Evolutionary conservation across 2,797 vertebrate genomes (phyloP).

Genomic region (Phoebastria nigripes): DNA sequence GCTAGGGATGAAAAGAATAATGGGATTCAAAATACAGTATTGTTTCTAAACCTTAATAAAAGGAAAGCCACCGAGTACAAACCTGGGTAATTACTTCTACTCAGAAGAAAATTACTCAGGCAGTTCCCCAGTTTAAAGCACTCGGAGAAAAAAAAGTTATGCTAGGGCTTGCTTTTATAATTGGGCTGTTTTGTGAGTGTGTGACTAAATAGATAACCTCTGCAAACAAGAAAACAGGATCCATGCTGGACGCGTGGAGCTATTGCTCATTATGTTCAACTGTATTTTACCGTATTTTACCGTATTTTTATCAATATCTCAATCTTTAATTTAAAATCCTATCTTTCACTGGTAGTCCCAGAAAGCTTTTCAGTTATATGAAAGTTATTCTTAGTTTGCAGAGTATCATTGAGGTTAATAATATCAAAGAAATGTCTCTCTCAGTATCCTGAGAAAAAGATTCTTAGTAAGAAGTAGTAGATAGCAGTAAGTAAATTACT

Average conservation of each 20-base stretch:
- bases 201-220: background rate
- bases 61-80: background rate
- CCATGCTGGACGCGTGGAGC: accelerated
- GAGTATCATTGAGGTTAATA: background rate
- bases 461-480: background rate
- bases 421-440: background rate
- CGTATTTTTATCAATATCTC: background rate
- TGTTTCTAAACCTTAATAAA: constrained; percentile 5
- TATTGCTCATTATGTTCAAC: background rate
- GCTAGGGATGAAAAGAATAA: background rate
- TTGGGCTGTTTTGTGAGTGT: background rate
- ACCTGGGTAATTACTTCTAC: background rate
- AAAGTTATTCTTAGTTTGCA: background rate
- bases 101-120: constrained; percentile 1
- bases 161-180: background rate
- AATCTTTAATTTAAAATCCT: background rate
- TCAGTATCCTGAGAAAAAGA: background rate
- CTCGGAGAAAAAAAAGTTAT: background rate
- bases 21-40: background rate
- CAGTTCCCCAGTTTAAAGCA: background rate
- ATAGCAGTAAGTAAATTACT: background rate
- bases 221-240: background rate
- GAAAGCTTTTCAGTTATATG: background rate
- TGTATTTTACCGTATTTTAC: background rate
- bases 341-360: background rate